Percentiles rank a stretch among this genome's conserved stretches.
Evolutionary conservation across 2,888 invertebrate species (phyloP).

Genomic region (Sericinus montela): DNA sequence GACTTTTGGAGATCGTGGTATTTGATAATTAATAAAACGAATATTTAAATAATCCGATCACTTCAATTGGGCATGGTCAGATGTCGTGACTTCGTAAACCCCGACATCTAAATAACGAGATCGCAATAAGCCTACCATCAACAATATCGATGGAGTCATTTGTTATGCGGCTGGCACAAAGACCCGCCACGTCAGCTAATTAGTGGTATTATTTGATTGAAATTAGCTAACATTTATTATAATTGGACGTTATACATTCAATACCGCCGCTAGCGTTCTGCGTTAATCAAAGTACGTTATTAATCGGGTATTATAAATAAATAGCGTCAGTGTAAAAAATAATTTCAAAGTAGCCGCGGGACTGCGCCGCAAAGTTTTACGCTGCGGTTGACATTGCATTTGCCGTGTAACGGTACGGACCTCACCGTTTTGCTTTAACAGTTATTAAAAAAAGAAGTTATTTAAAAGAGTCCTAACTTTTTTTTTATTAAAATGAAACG

Average conservation of each 20-base stretch:
- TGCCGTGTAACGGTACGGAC: conserved; percentile 46
- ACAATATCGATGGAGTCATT: conserved; percentile 73
- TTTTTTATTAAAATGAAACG: too few species aligned
- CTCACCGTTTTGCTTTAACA: conserved; percentile 11
- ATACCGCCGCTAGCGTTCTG: conserved; percentile 48
- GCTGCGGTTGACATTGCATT: conserved; percentile 61
- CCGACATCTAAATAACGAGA: conserved; percentile 38
- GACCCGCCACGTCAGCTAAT: conserved; percentile 68
- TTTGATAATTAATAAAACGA: too few species aligned
- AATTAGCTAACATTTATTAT: conserved; percentile 71
- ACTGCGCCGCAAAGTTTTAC: conserved; percentile 38
- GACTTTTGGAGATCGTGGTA: too few species aligned
- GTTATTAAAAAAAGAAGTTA: conserved; percentile 7
- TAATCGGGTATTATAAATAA: conserved; percentile 55
- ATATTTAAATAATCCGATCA: background rate
- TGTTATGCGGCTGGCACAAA: conserved; percentile 67
- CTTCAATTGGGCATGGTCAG: conserved; percentile 23
- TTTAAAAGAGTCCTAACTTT: conserved; percentile 6
- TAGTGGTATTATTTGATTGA: conserved; percentile 75
- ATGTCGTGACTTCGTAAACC: conserved; percentile 47
- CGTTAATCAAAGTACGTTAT: conserved; percentile 56
- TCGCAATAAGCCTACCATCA: conserved; percentile 51
- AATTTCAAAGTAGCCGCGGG: conserved; percentile 27
- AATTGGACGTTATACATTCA: conserved; percentile 65
- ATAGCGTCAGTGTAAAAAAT: conserved; percentile 25